Percentiles rank a stretch among this genome's conserved stretches.
These are phyloP conservation scores for Zygaena filipendulae DNA, from an alignment of 2,888 invertebrate genomes.

Conservation along the genomic window DNA sequence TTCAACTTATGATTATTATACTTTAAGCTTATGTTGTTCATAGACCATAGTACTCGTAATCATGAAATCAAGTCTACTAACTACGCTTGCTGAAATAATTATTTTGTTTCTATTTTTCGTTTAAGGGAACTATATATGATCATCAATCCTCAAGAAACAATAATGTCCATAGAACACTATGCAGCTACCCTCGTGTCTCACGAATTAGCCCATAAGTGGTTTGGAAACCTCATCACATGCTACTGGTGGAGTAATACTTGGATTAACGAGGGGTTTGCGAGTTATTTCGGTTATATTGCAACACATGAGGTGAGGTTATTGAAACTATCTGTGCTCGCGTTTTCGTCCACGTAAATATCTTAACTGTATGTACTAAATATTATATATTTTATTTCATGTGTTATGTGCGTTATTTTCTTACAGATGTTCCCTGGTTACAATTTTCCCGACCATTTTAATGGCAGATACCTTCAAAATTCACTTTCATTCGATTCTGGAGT, in stretches of 20 bases:
- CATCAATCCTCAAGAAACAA: slow-evolving; percentile 37
- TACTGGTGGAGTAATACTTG: slow-evolving; percentile 80
- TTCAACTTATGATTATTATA: no score
- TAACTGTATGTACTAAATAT: no score
- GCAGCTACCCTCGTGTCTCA: slow-evolving; percentile 65
- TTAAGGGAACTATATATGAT: slow-evolving; percentile 53
- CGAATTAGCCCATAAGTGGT: slow-evolving; percentile 82
- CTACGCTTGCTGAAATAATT: no score
- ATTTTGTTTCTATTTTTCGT: no score
- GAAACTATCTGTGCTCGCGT: no score
- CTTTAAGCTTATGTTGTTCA: no score
- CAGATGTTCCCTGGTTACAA: slow-evolving; percentile 73
- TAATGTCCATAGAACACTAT: slow-evolving; percentile 50
- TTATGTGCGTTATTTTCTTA: no score
- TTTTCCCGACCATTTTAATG: slow-evolving; percentile 77
- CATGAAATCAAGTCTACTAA: no score
- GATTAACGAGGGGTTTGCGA: slow-evolving; percentile 81
- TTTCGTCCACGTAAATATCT: no score
- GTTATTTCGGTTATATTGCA: slow-evolving; percentile 74
- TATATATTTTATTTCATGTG: no score
- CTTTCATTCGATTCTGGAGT: slow-evolving; percentile 52
- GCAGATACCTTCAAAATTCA: slow-evolving; percentile 74
- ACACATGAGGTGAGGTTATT: slow-evolving; percentile 38
- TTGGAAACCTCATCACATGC: slow-evolving; percentile 78
- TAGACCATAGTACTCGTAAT: no score